A percentile compares a stretch with the other conserved stretches of the same genome.
These are phyloP conservation scores for Scopus umbretta DNA, from an alignment of 2,113 vertebrate genomes.

Conservation along the genomic window DNA sequence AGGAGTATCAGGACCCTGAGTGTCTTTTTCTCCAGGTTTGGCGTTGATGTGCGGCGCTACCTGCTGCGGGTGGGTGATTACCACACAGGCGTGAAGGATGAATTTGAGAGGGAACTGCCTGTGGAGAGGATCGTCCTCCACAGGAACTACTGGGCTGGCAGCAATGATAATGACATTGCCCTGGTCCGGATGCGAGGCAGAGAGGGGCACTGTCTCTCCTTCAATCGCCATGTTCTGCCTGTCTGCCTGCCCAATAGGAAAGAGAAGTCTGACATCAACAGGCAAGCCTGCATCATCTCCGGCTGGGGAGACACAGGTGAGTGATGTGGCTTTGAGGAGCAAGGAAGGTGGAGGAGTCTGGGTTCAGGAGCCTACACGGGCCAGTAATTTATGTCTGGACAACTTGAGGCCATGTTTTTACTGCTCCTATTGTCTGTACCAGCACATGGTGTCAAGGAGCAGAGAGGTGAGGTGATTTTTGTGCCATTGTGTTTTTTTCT, in stretches of 20 bases:
- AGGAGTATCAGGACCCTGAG: neutral
- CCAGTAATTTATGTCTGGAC: neutral
- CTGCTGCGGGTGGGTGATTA: slow-evolving; percentile 82
- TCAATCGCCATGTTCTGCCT: slow-evolving; percentile 78
- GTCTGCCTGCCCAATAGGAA: slow-evolving; percentile 78
- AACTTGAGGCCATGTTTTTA: neutral
- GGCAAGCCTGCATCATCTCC: slow-evolving; percentile 78
- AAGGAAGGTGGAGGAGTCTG: neutral
- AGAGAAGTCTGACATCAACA: slow-evolving; percentile 49
- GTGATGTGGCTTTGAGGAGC: neutral
- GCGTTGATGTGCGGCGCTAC: slow-evolving; percentile 75
- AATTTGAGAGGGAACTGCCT: slow-evolving; percentile 74
- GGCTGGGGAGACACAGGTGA: slow-evolving; percentile 84
- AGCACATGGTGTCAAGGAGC: neutral
- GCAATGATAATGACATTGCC: slow-evolving; percentile 87
- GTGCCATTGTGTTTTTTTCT: neutral
- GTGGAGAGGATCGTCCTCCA: slow-evolving; percentile 81
- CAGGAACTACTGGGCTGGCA: slow-evolving; percentile 82
- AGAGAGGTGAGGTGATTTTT: neutral
- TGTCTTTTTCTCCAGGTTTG: slow-evolving; percentile 71
- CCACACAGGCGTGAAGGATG: slow-evolving; percentile 82
- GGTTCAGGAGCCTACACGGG: neutral
- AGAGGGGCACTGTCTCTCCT: slow-evolving; percentile 81
- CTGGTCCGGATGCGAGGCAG: slow-evolving; percentile 79
- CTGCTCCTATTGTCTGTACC: neutral